These are phyloP conservation scores for Mythimna lalbum DNA, from an alignment of 2,888 invertebrate genomes.

Conservation along the genomic window DNA sequence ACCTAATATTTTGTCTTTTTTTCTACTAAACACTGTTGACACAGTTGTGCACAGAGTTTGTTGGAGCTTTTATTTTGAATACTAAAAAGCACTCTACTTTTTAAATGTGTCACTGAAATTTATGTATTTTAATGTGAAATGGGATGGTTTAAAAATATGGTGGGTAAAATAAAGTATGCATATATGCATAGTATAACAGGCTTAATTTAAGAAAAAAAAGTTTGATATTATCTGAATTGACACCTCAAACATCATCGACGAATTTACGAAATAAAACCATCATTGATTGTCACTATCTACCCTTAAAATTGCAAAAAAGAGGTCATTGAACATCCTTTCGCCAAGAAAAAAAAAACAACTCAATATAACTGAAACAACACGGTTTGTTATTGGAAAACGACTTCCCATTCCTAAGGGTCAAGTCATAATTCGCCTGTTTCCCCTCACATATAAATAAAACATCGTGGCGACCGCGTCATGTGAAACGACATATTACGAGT, in stretches of 20 bases:
- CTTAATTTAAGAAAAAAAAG: not conserved
- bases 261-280: not conserved
- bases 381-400: slow-evolving; percentile 51
- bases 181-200: not conserved
- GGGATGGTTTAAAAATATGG: not conserved
- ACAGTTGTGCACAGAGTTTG: slow-evolving; percentile 52
- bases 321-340: not conserved
- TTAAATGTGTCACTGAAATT: not conserved
- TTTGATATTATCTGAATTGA: not conserved
- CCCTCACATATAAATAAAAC: slow-evolving; percentile 78
- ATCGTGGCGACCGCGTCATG: slow-evolving; percentile 71
- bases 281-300: not conserved
- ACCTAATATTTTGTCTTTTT: slow-evolving; percentile 73
- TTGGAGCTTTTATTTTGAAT: slow-evolving; percentile 16
- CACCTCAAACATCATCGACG: not conserved
- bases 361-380: slow-evolving; percentile 35
- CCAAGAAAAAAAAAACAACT: slow-evolving; percentile 9
- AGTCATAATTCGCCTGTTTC: slow-evolving; percentile 70
- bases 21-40: slow-evolving; percentile 68
- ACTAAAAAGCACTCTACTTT: not conserved
- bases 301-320: not conserved
- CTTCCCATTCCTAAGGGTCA: slow-evolving; percentile 62
- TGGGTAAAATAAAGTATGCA: not conserved
- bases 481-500: slow-evolving; percentile 75
- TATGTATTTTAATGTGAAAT: too few relatives aligned